Conservation (phyloP, 2,888 invertebrate genomes). For the Mellilla xanthometata region DNA sequence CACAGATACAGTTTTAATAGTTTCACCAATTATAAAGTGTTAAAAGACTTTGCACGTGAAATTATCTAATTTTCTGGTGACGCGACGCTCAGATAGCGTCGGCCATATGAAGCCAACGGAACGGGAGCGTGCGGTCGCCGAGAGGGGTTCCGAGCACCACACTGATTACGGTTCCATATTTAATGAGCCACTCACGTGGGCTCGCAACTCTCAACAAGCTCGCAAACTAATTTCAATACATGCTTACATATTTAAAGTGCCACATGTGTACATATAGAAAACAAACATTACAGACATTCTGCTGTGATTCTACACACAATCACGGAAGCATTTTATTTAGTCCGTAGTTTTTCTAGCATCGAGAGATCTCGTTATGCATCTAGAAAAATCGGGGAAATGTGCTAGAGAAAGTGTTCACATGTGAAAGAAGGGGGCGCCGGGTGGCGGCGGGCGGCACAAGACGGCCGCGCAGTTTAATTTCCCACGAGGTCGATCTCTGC, state of each 20-base stretch:
- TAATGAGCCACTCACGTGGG: conserved; percentile 73
- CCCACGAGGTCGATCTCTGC: conserved; percentile 82
- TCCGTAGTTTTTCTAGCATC: conserved; percentile 8
- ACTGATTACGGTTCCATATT: conserved; percentile 79
- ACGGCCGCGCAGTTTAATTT: conserved; percentile 81
- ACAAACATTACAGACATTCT: conserved; percentile 23
- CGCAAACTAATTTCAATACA: conserved; percentile 74
- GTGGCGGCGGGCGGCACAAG: conserved; percentile 68
- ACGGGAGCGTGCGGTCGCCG: conserved; percentile 49
- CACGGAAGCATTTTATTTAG: conserved; percentile 1
- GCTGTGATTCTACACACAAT: conserved; percentile 1
- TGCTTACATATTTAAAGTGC: conserved; percentile 56
- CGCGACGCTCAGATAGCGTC: conserved; percentile 12
- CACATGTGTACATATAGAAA: conserved; percentile 26
- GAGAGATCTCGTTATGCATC: conserved; percentile 40
- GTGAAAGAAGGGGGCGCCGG: conserved; percentile 57
- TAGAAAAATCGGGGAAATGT: conserved; percentile 68
- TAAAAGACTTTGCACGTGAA: conserved; percentile 13
- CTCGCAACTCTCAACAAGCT: conserved; percentile 52
- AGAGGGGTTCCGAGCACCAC: conserved; percentile 63
- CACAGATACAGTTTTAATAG: conserved; percentile 24
- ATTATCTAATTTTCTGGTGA: conserved; percentile 18
- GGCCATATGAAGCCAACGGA: conserved; percentile 43
- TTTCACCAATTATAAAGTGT: conserved; percentile 14
- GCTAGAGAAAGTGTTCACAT: conserved; percentile 75